These are phyloP conservation scores for Gymnoscelis rufifasciata DNA, from an alignment of 2,888 invertebrate species.

Conservation along the genomic window DNA sequence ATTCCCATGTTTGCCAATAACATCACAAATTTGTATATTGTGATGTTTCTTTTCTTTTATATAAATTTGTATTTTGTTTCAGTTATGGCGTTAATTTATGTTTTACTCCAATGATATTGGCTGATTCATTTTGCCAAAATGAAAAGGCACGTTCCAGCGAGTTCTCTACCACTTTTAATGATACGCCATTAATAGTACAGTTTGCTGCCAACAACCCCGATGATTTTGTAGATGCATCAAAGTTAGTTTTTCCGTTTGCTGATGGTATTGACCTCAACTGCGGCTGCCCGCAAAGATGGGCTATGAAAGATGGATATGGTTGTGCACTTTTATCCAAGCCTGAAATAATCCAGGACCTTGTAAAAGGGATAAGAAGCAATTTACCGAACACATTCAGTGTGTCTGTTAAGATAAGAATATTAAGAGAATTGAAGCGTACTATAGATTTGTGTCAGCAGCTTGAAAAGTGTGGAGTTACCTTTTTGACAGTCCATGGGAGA, in stretches of 20 bases:
- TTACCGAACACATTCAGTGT: conserved; percentile 88
- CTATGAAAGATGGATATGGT: conserved; percentile 93
- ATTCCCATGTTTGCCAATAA: too few species aligned
- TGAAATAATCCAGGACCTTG: conserved; percentile 88
- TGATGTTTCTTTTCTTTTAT: too few species aligned
- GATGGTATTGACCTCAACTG: conserved; percentile 98
- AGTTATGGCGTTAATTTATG: conserved; percentile 92
- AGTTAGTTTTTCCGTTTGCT: conserved; percentile 88
- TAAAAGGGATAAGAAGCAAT: conserved; percentile 85
- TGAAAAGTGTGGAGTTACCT: conserved; percentile 92
- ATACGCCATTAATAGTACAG: conserved; percentile 93
- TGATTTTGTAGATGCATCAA: conserved; percentile 92
- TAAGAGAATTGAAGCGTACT: conserved; percentile 83
- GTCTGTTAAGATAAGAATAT: conserved; percentile 94
- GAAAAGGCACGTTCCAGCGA: conserved; percentile 90
- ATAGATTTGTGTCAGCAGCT: conserved; percentile 88
- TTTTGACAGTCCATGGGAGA: conserved; percentile 94
- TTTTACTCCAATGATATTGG: conserved; percentile 98
- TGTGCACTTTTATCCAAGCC: conserved; percentile 90
- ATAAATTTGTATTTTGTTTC: conserved; percentile 37
- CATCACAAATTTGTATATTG: too few species aligned
- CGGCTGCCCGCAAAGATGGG: conserved; percentile 98
- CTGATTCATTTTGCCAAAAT: conserved; percentile 95
- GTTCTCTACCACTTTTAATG: conserved; percentile 86
- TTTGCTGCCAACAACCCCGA: conserved; percentile 93